Base-by-base conservation (phyloP, 2,888 invertebrate species). In the Nemotelus pantherinus region DNA sequence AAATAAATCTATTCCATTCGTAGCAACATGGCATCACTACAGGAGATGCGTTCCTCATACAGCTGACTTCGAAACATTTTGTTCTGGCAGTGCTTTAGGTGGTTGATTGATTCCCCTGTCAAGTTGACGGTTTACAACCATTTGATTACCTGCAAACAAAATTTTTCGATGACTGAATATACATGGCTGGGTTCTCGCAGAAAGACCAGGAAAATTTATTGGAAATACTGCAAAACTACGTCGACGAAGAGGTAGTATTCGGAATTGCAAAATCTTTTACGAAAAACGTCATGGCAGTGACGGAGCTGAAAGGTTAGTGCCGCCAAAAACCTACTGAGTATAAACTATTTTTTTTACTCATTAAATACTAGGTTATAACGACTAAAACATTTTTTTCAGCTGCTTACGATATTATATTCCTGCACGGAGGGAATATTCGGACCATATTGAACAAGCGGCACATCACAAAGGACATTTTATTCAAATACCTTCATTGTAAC, bases 391-490 rank as follows among this genome's bases (percentile, higher is more conserved):
- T 53, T 10, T 77, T 85, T 87, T 45, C 81, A 91, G 91, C 89
- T 65, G 91, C 91, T 0, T 84, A 90, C 4, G 84, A 88, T 72
- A 87, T 87, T 2, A 87, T 91, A 53, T 83, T 89, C 2, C 86
- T 87, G 45, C 89, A 91, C 81, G 87, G 89, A 1, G 84, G 87
- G 2, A 87, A 88, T 78, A 84, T 85, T 5, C 81, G 86, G 57
- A 86, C 88, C 44, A 83, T 91, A 25, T 83, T 91, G 3, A 88
- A 86, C 76, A 86, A 90, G 79, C 89, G 89, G 79, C 83, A 85
- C 41, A 84, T 91, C 1, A 90, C 90, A 0, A 89, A 88, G 81
- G 89, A 90, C 55, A 81, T 90, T 41, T 82, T 91, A 3, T 89
- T 90, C 78, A 85, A 86, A 74, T 91, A 91, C 81, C 82, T 90